Evolutionary conservation across 1,140 invertebrate species (phyloP), one percentile per base, ranked within the genome.

Genomic region (Zaprionus nigranus): DNA sequence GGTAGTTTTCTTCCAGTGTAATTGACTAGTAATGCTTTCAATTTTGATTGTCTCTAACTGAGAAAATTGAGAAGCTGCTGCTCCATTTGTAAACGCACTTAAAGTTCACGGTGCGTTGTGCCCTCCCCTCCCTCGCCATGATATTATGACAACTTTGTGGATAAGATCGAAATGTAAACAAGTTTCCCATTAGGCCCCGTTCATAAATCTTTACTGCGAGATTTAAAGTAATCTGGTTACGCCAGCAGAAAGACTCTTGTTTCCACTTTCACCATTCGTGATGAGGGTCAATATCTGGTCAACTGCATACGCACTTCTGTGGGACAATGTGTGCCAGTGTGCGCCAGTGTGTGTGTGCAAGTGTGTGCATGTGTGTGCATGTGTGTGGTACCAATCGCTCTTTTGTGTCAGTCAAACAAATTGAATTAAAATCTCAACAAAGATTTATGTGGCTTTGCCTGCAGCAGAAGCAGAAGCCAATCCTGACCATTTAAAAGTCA

Each of bases 371-470:
- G 43, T 11, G n/a, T 46, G 0, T 20, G 30, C 30, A 17, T 54
- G n/a, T 53, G 67, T 70, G 34, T 56, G 54, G 57, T 64, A 36
- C n/a, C 28, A 65, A 72, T 72, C 38, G 28, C 9, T 36, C 40
- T 66, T 66, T 59, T 73, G 30, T 62, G 34, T n/a, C 26, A 13
- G 2, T n/a, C 38, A 26, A 57, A 67, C 46, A 79, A 82, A 78
- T 83, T 78, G 30, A 79, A 75, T 88, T 75, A 75, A 75, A 75
- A 74, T 70, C 75, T 88, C 78, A 88, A 88, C 85, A 84, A 80
- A 76, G 84, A 88, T 88, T 88, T 88, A 88, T 88, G 46, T 64
- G 77, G 9, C 63, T 54, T 46, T 38, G 46, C 36, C 53, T 69
- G 49, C 59, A 51, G 49, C 22, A 40, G 43, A 46, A 63, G 57